Evolutionary conservation across 2,113 vertebrate species (phyloP).

Genomic region (Piaya cayana): DNA sequence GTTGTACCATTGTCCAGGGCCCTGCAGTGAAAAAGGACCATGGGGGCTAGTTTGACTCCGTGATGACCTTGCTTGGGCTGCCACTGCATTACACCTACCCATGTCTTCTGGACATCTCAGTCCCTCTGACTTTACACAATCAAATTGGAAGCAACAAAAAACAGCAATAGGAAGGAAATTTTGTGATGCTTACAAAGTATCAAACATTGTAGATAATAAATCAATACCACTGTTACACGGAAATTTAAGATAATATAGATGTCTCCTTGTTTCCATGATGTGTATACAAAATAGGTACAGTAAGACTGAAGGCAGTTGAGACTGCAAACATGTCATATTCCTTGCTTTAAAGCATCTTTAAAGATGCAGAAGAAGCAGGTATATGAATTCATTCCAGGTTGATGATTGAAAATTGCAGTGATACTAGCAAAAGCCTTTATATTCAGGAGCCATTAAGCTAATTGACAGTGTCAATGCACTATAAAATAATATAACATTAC

Average conservation of each 20-base stretch:
- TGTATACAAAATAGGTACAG: background rate
- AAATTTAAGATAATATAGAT: background rate
- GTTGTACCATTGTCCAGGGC: rapidly evolving
- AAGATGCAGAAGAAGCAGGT: background rate
- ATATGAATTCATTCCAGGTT: background rate
- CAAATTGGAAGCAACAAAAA: background rate
- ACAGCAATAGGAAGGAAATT: background rate
- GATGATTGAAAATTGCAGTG: background rate
- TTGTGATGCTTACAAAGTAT: background rate
- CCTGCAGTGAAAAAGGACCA: rapidly evolving
- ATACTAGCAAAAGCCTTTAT: background rate
- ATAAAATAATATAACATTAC: background rate
- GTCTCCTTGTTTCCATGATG: background rate
- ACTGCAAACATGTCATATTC: background rate
- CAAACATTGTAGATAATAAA: background rate
- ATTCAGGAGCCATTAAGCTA: background rate
- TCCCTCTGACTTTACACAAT: background rate
- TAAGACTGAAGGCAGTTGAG: background rate
- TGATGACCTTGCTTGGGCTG: background rate
- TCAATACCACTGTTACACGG: background rate
- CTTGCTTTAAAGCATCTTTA: background rate
- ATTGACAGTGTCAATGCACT: background rate
- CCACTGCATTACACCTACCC: no score
- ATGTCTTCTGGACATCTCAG: background rate
- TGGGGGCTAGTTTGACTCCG: background rate